These are phyloP conservation scores for Euspilapteryx auroguttella DNA, from an alignment of 2,888 invertebrate species.

Conservation along the genomic window DNA sequence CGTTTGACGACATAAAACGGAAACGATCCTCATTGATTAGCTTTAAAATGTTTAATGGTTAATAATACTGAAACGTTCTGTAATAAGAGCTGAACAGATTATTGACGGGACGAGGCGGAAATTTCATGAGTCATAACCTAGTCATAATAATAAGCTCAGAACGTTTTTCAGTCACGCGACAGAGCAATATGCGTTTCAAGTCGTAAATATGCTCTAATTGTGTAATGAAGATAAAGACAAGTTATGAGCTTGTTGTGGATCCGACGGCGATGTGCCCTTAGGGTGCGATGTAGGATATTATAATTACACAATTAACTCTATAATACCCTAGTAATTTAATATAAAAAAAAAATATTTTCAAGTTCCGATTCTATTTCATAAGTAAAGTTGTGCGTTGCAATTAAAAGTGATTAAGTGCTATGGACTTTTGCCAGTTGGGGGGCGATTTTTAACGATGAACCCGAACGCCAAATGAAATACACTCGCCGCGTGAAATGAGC, in stretches of 20 bases:
- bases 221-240: slow-evolving; percentile 19
- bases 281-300: slow-evolving; percentile 25
- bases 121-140: slow-evolving; percentile 17
- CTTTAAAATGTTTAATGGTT: no score
- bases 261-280: slow-evolving; percentile 15
- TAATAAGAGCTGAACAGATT: no score
- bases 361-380: neutral
- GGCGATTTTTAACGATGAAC: neutral
- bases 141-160: slow-evolving; percentile 14
- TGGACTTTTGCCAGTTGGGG: slow-evolving; percentile 8
- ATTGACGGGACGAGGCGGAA: slow-evolving; percentile 9
- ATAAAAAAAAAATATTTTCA: no score
- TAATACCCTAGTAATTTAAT: slow-evolving; percentile 29
- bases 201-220: slow-evolving; percentile 20
- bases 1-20: no score
- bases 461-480: neutral
- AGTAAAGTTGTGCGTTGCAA: slow-evolving; percentile 5
- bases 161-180: slow-evolving; percentile 15
- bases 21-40: no score
- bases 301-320: slow-evolving; percentile 27
- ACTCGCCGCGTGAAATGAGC: neutral
- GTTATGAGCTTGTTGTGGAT: slow-evolving; percentile 10
- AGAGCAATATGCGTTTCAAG: slow-evolving; percentile 12
- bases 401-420: slow-evolving; percentile 9
- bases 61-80: no score